Conservation (phyloP, 2,888 invertebrate genomes). For the Erynnis tages region DNA sequence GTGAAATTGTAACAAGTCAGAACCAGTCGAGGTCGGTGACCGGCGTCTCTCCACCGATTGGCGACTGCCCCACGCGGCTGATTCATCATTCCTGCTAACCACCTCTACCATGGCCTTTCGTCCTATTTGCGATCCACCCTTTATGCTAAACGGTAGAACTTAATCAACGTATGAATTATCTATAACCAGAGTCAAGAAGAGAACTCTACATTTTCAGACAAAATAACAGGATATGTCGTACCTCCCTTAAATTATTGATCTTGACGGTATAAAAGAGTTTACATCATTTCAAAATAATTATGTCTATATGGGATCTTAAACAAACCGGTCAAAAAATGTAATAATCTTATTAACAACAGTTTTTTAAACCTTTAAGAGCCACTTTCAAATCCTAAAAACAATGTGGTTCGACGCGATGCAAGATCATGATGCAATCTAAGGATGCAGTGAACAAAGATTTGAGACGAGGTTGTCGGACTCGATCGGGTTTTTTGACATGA, state of each 20-base stretch:
- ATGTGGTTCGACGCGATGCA: not conserved
- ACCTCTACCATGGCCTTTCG: constrained; percentile 38
- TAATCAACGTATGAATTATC: not conserved
- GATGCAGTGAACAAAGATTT: constrained; percentile 15
- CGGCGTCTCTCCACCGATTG: constrained; percentile 50
- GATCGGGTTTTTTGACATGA: constrained; percentile 26
- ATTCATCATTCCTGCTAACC: constrained; percentile 62
- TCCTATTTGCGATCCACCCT: constrained; percentile 13
- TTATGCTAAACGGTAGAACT: not conserved
- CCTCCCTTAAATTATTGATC: not conserved
- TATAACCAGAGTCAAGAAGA: not conserved
- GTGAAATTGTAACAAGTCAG: constrained; percentile 76
- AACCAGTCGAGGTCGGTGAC: constrained; percentile 78
- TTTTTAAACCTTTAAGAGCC: too few species aligned
- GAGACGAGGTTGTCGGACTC: constrained; percentile 11
- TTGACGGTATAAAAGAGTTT: not conserved
- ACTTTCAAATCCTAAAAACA: too few species aligned
- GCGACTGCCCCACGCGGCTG: constrained; percentile 61
- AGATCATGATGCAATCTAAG: constrained; percentile 10
- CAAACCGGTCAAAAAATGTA: too few species aligned
- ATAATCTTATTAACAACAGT: too few species aligned
- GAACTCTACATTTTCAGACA: not conserved
- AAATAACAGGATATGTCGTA: not conserved
- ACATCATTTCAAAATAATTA: too few species aligned
- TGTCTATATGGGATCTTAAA: too few species aligned